A percentile compares a stretch with the other conserved stretches of the same genome.
These are phyloP conservation scores for Plumapathes pennacea DNA, from an alignment of 92 coral and sea anemone genomes.

Conservation along the genomic window DNA sequence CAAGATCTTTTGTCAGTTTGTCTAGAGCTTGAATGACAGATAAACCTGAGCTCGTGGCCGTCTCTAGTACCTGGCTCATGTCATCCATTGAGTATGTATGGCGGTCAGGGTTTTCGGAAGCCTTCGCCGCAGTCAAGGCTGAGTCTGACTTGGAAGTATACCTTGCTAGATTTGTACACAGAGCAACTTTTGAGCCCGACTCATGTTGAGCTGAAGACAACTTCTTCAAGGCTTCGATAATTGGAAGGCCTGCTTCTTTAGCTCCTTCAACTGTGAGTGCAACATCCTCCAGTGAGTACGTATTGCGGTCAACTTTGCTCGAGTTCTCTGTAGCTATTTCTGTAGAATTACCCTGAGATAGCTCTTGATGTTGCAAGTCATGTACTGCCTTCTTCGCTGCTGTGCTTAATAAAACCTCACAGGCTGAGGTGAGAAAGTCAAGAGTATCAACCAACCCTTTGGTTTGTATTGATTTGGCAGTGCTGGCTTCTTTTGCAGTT, in stretches of 20 bases:
- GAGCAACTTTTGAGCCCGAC: no score
- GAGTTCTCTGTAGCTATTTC: slow-evolving; percentile 7
- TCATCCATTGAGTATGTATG: slow-evolving; percentile 71
- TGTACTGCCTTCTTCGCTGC: slow-evolving; percentile 6
- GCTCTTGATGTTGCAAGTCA: no score
- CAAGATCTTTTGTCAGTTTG: slow-evolving; percentile 56
- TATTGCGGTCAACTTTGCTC: slow-evolving; percentile 45
- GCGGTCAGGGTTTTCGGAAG: slow-evolving; percentile 34
- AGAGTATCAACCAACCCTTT: slow-evolving; percentile 64
- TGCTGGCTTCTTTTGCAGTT: slow-evolving; percentile 7
- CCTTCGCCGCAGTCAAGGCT: slow-evolving; percentile 5
- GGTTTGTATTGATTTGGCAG: slow-evolving; percentile 17
- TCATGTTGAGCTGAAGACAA: slow-evolving; percentile 30
- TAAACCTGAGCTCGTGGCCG: slow-evolving; percentile 66
- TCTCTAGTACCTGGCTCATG: slow-evolving; percentile 58
- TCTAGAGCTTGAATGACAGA: slow-evolving; percentile 80
- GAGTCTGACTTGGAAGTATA: slow-evolving; percentile 57
- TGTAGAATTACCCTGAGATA: slow-evolving; percentile 18
- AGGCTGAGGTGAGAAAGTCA: slow-evolving; percentile 81
- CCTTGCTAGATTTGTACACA: slow-evolving; percentile 11
- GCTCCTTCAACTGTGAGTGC: slow-evolving; percentile 71
- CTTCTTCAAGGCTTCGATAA: slow-evolving; percentile 59
- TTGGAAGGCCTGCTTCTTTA: slow-evolving; percentile 66
- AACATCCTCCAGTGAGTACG: slow-evolving; percentile 73
- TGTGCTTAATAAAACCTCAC: slow-evolving; percentile 66